Evolutionary conservation across 2,888 invertebrate genomes (phyloP).

Genomic region (Agelastica alni): DNA sequence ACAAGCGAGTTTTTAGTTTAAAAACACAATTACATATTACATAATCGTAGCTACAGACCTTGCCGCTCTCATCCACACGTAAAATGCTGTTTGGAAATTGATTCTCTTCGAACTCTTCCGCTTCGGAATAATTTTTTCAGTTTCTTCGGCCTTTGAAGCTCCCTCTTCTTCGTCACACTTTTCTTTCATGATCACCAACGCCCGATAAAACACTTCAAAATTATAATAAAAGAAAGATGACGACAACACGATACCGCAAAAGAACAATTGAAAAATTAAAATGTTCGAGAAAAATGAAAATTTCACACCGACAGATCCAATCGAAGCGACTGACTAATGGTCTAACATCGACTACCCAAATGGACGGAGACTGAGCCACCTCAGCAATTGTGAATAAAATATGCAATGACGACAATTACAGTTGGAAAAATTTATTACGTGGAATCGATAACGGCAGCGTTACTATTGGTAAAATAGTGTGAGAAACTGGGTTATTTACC

Average conservation of each 20-base stretch:
- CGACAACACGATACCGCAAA: too few relatives aligned
- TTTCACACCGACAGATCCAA: neutral
- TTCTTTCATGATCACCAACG: constrained; percentile 3
- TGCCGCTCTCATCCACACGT: constrained; percentile 44
- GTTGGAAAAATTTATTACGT: neutral
- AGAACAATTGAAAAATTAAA: too few relatives aligned
- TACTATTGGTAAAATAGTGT: too few relatives aligned
- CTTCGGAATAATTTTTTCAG: constrained; percentile 25
- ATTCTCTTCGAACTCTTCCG: constrained; percentile 11
- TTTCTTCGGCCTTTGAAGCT: constrained; percentile 10
- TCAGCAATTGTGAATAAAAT: constrained; percentile 18
- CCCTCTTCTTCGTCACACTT: constrained; percentile 7
- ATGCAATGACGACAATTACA: constrained; percentile 5
- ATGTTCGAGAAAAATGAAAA: neutral
- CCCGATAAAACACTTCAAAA: too few relatives aligned
- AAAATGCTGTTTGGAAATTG: constrained; percentile 43
- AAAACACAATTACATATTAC: too few relatives aligned
- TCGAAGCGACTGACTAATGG: neutral
- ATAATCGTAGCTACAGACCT: too few relatives aligned
- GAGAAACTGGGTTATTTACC: neutral
- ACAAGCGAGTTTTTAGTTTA: too few relatives aligned
- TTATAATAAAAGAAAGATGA: too few relatives aligned
- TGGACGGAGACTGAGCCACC: neutral
- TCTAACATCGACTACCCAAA: neutral
- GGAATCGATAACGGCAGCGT: constrained; percentile 1